A percentile compares a stretch with the other conserved stretches of the same genome.
These are phyloP conservation scores for Melieria crassipennis DNA, from an alignment of 2,888 invertebrate species.

Conservation along the genomic window DNA sequence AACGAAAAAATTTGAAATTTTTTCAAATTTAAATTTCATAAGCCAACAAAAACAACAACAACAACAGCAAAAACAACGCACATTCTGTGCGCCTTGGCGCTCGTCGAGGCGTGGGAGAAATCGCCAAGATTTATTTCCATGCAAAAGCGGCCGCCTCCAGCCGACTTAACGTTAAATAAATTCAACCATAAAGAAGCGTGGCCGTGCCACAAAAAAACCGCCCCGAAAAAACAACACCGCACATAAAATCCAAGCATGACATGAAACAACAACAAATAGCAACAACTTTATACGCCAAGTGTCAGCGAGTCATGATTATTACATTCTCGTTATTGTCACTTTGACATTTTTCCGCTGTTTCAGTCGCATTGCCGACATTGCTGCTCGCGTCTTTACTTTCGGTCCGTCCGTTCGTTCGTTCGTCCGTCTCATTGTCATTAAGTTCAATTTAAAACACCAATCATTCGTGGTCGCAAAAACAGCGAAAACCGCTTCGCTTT, in stretches of 20 bases:
- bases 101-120: conserved; percentile 33
- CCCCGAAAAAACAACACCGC: too few relatives aligned
- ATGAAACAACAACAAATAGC: not conserved
- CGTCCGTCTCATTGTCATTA: conserved; percentile 44
- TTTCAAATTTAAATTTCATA: too few relatives aligned
- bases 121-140: conserved; percentile 25
- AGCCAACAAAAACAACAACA: too few relatives aligned
- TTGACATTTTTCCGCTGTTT: conserved; percentile 27
- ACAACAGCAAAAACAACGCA: too few relatives aligned
- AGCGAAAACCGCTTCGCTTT: conserved; percentile 26
- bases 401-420: not conserved
- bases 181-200: not conserved
- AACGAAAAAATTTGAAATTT: too few relatives aligned
- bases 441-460: conserved; percentile 52
- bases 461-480: conserved; percentile 23
- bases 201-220: not conserved
- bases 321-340: conserved; percentile 32
- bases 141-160: not conserved
- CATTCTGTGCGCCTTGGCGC: not conserved
- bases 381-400: not conserved
- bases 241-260: too few relatives aligned
- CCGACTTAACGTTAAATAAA: conserved; percentile 9
- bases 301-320: conserved; percentile 24
- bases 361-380: conserved; percentile 4
- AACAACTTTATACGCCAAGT: not conserved